These are phyloP conservation scores for Pogonocherus hispidulus DNA, from an alignment of 2,888 invertebrate species.

Conservation along the genomic window DNA sequence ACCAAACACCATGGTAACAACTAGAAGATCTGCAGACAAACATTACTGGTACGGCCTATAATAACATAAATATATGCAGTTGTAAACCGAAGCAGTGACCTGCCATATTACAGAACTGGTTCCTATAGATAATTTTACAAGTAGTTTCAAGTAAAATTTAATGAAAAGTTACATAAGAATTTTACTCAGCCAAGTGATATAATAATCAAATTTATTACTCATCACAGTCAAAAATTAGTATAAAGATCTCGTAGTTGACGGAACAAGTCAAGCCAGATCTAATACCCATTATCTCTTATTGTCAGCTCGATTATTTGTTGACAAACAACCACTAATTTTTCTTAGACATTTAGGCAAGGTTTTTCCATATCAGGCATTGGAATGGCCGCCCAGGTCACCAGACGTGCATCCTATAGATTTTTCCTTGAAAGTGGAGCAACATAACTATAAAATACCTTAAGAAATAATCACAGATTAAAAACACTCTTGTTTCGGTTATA, in stretches of 20 bases:
- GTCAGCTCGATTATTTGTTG: too few species aligned
- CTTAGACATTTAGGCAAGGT: neutral
- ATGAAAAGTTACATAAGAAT: too few species aligned
- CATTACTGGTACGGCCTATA: neutral
- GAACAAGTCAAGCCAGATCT: too few species aligned
- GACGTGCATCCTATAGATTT: neutral
- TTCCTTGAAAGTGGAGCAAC: neutral
- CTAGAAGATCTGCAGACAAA: too few species aligned
- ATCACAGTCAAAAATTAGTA: too few species aligned
- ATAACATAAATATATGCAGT: neutral
- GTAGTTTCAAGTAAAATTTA: too few species aligned
- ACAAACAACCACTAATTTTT: too few species aligned
- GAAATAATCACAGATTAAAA: constrained; percentile 3
- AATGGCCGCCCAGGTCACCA: neutral
- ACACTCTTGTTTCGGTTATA: neutral
- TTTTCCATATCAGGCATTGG: neutral
- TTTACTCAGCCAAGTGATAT: too few species aligned
- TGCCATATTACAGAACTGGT: neutral
- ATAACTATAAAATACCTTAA: neutral
- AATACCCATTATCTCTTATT: too few species aligned
- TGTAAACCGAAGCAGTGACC: neutral
- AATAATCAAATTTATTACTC: too few species aligned
- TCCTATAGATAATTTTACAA: too few species aligned
- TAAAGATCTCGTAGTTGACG: too few species aligned
- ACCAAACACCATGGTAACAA: neutral